Conservation (phyloP, 2,113 vertebrate species). For the Pollachius pollachius region DNA sequence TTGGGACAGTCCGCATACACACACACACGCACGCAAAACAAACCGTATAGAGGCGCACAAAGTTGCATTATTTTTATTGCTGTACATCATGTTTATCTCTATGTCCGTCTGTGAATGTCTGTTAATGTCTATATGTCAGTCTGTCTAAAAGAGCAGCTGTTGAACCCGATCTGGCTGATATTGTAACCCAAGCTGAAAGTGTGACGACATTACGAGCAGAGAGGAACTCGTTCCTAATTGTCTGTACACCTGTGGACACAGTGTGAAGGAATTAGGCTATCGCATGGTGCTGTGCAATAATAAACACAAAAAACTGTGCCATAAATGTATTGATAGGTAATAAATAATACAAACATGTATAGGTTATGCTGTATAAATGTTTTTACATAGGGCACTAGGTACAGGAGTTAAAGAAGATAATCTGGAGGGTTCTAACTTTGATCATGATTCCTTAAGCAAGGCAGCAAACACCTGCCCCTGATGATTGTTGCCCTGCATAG, state of each 20-base stretch:
- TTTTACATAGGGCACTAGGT: too few species aligned
- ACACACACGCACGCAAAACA: too few species aligned
- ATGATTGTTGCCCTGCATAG: too few species aligned
- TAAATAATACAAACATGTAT: conserved; percentile 14
- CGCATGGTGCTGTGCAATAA: too few species aligned
- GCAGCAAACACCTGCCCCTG: too few species aligned
- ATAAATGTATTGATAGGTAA: not conserved
- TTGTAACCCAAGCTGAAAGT: conserved; percentile 56
- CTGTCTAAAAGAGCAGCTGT: not conserved
- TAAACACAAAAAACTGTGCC: too few species aligned
- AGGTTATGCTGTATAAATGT: not conserved
- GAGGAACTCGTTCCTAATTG: conserved; percentile 40
- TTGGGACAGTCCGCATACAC: not conserved
- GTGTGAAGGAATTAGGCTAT: not conserved
- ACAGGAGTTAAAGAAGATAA: too few species aligned
- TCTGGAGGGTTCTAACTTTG: too few species aligned
- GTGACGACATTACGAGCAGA: conserved; percentile 51
- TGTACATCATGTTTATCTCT: too few species aligned
- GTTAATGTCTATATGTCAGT: not conserved
- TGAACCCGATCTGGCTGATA: conserved; percentile 49
- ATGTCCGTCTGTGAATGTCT: not conserved
- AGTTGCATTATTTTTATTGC: too few species aligned
- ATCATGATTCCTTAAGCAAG: too few species aligned
- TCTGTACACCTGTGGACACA: conserved; percentile 26
- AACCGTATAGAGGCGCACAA: too few species aligned